Conservation (phyloP, 2,888 invertebrate species). For the Hoplodrina blanda region DNA sequence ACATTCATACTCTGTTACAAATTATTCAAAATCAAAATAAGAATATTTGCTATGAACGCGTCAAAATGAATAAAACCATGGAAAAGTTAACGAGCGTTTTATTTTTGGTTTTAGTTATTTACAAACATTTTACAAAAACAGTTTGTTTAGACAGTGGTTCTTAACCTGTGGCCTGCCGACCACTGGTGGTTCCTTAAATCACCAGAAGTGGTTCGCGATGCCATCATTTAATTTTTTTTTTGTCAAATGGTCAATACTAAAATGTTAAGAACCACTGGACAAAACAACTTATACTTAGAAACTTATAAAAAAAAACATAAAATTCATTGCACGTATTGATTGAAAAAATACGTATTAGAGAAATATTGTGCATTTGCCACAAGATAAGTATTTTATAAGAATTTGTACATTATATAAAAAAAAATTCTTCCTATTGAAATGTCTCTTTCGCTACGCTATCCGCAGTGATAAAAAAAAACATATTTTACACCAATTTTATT, state of each 20-base stretch:
- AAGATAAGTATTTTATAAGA: neutral
- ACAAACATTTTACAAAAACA: conserved; percentile 40
- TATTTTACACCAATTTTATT: no score
- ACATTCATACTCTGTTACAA: conserved; percentile 40
- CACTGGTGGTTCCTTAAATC: no score
- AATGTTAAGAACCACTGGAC: neutral
- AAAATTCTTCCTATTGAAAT: no score
- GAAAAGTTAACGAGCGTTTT: conserved; percentile 64
- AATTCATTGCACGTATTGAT: conserved; percentile 1
- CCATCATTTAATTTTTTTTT: no score
- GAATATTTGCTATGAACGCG: conserved; percentile 22
- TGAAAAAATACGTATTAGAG: neutral
- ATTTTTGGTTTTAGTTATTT: conserved; percentile 66
- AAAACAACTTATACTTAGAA: conserved; percentile 41
- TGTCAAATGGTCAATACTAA: no score
- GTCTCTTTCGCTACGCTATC: no score
- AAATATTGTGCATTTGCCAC: neutral
- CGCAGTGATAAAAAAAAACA: no score
- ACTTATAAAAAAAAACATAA: conserved; percentile 15
- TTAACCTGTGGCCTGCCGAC: no score
- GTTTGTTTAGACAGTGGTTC: conserved; percentile 21
- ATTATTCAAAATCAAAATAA: conserved; percentile 32
- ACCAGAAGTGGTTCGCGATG: no score
- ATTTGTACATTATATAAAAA: no score
- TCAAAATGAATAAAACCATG: conserved; percentile 56